Evolutionary conservation across 2,888 invertebrate genomes (phyloP).

Genomic region (Ceraclea dissimilis): DNA sequence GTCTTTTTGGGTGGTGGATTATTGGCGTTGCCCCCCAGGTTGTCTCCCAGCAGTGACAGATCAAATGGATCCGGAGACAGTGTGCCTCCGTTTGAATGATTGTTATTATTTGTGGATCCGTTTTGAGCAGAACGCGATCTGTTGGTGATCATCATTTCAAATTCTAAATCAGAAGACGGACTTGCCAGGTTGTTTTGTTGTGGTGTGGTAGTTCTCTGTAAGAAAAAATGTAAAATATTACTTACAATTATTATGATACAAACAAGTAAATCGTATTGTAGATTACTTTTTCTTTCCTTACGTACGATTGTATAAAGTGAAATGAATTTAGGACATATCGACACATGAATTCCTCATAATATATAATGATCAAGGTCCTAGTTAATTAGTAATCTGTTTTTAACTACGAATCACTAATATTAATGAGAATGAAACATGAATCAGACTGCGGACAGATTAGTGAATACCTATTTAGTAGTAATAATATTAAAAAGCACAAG

Average conservation of each 20-base stretch:
- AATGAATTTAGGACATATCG: too few relatives aligned
- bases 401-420: too few relatives aligned
- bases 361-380: too few relatives aligned
- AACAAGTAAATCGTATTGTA: too few relatives aligned
- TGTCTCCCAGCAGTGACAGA: slow-evolving; percentile 52
- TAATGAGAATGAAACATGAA: too few relatives aligned
- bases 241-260: background rate
- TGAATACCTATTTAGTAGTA: too few relatives aligned
- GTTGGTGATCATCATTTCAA: slow-evolving; percentile 77
- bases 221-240: background rate
- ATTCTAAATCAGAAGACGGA: slow-evolving; percentile 69
- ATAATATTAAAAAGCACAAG: too few relatives aligned
- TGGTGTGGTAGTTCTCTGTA: slow-evolving; percentile 36
- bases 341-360: too few relatives aligned
- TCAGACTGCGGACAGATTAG: too few relatives aligned
- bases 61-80: slow-evolving; percentile 63
- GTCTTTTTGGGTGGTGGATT: slow-evolving; percentile 71
- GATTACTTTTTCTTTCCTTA: too few relatives aligned
- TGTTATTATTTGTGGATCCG: slow-evolving; percentile 28
- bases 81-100: slow-evolving; percentile 29
- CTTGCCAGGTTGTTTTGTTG: slow-evolving; percentile 38
- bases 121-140: slow-evolving; percentile 48
- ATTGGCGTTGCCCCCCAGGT: slow-evolving; percentile 30
- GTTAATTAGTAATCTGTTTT: too few relatives aligned
- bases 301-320: too few relatives aligned